These are phyloP conservation scores for Eulemur rubriventer DNA, from an alignment of 2,797 vertebrate species.

Conservation along the genomic window DNA sequence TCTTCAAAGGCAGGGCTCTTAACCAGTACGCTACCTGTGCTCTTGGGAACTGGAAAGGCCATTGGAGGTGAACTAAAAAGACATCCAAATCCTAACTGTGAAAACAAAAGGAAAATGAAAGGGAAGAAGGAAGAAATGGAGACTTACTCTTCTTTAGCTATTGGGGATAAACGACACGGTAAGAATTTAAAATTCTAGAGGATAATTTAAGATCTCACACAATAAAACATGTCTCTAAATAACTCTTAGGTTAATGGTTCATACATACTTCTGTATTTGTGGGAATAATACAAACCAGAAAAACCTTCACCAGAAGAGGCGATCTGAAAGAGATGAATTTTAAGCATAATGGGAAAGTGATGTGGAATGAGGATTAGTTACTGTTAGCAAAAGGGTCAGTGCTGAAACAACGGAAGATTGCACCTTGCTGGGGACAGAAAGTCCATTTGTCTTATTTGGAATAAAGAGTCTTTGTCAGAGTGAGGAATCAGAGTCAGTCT, in stretches of 20 bases:
- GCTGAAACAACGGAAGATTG: not conserved
- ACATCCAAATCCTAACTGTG: no score
- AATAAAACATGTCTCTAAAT: not conserved
- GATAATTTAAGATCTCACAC: not conserved
- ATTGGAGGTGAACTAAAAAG: not conserved
- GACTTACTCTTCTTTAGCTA: not conserved
- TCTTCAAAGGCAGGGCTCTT: not conserved
- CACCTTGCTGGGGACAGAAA: not conserved
- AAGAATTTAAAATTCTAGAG: not conserved
- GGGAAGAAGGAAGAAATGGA: not conserved
- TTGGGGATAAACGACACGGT: fast-evolving
- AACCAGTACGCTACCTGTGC: fast-evolving
- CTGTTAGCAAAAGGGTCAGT: not conserved
- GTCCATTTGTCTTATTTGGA: not conserved
- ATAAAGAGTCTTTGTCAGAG: not conserved
- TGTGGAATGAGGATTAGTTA: not conserved
- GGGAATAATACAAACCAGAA: not conserved
- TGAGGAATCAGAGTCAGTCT: not conserved
- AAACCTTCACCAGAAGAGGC: not conserved
- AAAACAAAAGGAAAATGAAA: not conserved
- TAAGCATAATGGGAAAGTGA: not conserved
- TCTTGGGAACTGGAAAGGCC: not conserved
- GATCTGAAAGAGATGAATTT: not conserved
- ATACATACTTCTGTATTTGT: not conserved
- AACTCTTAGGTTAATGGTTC: not conserved